Percentiles rank a stretch among this genome's conserved stretches.
Evolutionary conservation across 2,113 vertebrate species (phyloP).

Genomic region (Callipepla squamata): DNA sequence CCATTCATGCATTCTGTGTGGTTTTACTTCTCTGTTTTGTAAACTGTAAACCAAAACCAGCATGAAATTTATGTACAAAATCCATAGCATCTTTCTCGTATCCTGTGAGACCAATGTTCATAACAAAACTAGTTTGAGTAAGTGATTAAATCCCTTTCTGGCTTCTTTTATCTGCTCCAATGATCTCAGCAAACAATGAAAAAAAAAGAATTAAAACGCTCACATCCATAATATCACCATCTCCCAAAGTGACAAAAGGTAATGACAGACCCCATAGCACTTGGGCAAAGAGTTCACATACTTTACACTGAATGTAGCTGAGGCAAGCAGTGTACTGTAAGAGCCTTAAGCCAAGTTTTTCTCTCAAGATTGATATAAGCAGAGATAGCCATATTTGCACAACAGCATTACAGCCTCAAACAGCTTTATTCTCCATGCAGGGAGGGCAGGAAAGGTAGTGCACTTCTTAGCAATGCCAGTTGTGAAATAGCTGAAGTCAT

Average conservation of each 20-base stretch:
- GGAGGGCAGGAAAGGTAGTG: background rate
- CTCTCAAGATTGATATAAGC: background rate
- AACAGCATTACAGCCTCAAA: background rate
- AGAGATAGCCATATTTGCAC: background rate
- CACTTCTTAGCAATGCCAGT: background rate
- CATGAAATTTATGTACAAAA: background rate
- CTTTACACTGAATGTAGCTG: background rate
- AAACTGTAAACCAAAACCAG: background rate
- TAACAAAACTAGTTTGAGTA: background rate
- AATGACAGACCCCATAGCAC: background rate
- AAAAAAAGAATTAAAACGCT: background rate
- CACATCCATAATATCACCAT: background rate
- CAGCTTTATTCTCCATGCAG: background rate
- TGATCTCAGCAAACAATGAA: background rate
- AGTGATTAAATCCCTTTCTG: background rate
- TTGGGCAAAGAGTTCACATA: background rate
- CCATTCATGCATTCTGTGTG: background rate
- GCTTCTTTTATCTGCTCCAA: background rate
- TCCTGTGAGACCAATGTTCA: background rate
- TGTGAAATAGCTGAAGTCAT: background rate
- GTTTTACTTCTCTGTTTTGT: background rate
- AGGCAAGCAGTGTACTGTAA: background rate
- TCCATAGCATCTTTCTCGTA: background rate
- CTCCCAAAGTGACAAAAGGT: background rate
- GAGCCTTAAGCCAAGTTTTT: background rate